A percentile compares a stretch with the other conserved stretches of the same genome.
phyloP scores from a whole-genome alignment of 92 coral and sea anemone species.

The Siderastrea siderea region DNA sequence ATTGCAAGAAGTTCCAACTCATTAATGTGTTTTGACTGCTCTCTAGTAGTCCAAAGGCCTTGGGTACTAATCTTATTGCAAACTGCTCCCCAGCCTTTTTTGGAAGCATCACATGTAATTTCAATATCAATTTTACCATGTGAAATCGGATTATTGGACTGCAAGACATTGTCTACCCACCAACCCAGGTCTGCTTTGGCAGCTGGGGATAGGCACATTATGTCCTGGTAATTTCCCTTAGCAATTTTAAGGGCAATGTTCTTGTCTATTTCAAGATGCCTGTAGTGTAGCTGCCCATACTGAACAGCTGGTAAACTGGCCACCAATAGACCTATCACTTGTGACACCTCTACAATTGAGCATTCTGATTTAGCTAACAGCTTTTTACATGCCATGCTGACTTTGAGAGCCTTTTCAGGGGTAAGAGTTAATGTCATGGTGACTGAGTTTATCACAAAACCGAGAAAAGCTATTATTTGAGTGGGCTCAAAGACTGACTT shows the following conservation, averaged over 20 bases:
- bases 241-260: conserved; percentile 32
- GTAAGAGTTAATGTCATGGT: conserved; percentile 18
- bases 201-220: conserved; percentile 39
- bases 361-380: not conserved
- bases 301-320: conserved; percentile 64
- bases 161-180: conserved; percentile 25
- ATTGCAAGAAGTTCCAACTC: conserved; percentile 50
- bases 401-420: conserved; percentile 22
- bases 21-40: conserved; percentile 43
- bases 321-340: conserved; percentile 20
- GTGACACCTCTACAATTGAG: conserved; percentile 12
- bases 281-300: conserved; percentile 53
- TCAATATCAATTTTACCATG: conserved; percentile 28
- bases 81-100: conserved; percentile 60
- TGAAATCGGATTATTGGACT: conserved; percentile 7
- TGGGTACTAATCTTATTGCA: conserved; percentile 29
- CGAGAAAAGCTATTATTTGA: conserved; percentile 26
- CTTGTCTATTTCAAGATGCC: conserved; percentile 57
- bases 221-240: conserved; percentile 35
- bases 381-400: conserved; percentile 20
- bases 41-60: conserved; percentile 31
- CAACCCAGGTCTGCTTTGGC: conserved; percentile 40
- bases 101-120: conserved; percentile 42
- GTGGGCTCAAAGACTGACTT: conserved; percentile 39
- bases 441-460: conserved; percentile 35